Base-by-base conservation (phyloP, 2,113 vertebrate genomes). In the Strix aluco region DNA sequence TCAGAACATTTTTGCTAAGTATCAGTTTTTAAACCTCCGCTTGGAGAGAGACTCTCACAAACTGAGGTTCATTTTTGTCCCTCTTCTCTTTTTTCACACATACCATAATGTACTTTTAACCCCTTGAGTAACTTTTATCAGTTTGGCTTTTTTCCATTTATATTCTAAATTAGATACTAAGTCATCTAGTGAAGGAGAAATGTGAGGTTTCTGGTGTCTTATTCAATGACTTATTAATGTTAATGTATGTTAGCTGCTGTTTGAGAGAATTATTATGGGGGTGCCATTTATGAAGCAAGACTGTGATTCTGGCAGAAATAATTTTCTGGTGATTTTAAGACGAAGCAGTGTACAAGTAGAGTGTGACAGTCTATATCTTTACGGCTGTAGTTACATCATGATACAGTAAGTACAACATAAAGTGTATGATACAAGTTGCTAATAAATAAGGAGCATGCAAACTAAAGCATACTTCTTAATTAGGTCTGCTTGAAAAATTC, bases 1-100 rank as follows among this genome's bases (percentile, higher is more conserved):
- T 96, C 92, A 88, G 92, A 96, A 81, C 73, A 36, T 94, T 96
- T 92, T 88, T 62, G 85, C 90, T 94, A 98, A 95, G 94, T 92
- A 92, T 77, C 69, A 90, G 84, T 59, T 96, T 96, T 79, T 84
- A 96, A 96, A 75, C 34, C 54, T 94, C 81, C 66, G 30, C 74
- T 90, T 74, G 12, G 52, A 91, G 66, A 61, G 10, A 51, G 66
- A 72, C 17, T 81, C 26, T 81, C 77, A 74, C 44, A 54, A 90
- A 55, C 49, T 67, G 72, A 86, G 46, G n/a, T 84, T 62, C 80
- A 49, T 46, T 34, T 67, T 49, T 63, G 8, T 92, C 40, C 14
- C 29, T 85, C 10, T 92, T 58, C 15, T 92, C n/a, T 71, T 81
- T 75, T 47, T 57, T 32, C 10, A 18, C 40, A 65, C 8, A 22